Evolutionary conservation across 2,888 invertebrate species (phyloP).

Genomic region (Nebria salina): DNA sequence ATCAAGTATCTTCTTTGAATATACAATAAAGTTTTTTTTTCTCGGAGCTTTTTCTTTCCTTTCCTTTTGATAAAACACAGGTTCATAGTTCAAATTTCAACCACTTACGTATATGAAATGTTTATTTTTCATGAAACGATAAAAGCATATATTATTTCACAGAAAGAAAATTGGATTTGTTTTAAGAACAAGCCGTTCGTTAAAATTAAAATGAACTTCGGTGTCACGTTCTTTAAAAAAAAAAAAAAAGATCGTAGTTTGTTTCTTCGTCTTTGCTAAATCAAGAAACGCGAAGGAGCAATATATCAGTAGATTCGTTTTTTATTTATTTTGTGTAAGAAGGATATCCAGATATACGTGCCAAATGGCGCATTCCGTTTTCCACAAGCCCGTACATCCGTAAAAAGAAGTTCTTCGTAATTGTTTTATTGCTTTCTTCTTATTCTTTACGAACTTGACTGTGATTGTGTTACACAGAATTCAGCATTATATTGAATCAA

Average conservation of each 20-base stretch:
- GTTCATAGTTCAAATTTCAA: neutral
- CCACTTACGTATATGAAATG: neutral
- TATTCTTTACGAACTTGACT: neutral
- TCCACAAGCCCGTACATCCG: neutral
- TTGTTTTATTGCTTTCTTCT: slow-evolving; percentile 1
- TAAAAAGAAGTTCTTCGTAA: slow-evolving; percentile 1
- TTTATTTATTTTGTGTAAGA: slow-evolving; percentile 1
- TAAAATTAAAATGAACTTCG: neutral
- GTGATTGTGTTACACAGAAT: neutral
- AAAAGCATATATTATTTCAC: neutral
- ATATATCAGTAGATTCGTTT: neutral
- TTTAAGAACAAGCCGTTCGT: neutral
- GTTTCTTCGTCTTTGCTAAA: neutral
- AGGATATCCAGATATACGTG: neutral
- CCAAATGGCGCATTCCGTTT: neutral
- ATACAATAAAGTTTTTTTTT: neutral
- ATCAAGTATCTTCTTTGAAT: neutral
- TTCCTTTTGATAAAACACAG: too few species aligned
- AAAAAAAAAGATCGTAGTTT: neutral
- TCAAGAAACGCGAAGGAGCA: neutral
- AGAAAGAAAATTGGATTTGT: neutral
- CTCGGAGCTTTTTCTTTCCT: neutral
- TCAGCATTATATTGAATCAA: neutral
- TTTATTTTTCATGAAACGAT: too few species aligned
- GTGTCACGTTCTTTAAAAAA: neutral